phyloP scores from a whole-genome alignment of 2,888 invertebrate species.

The Erynnis tages region DNA sequence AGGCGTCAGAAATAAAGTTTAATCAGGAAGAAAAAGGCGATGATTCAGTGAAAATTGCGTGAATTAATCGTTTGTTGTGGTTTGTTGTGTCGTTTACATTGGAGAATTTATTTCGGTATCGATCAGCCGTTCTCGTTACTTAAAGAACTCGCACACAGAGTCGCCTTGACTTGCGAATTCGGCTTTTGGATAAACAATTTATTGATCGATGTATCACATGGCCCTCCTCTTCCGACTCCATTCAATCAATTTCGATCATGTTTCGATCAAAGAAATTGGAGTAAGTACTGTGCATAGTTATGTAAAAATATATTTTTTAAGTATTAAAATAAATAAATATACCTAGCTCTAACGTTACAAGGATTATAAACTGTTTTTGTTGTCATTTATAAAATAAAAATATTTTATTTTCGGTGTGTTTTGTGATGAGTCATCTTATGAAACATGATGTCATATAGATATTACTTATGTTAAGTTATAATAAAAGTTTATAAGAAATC shows the following conservation, averaged over 20 bases:
- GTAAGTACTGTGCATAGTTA: no score
- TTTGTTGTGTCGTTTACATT: conserved; percentile 27
- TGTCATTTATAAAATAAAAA: neutral
- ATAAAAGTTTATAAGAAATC: neutral
- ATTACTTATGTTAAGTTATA: neutral
- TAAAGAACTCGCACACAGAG: conserved; percentile 29
- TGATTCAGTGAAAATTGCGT: conserved; percentile 26
- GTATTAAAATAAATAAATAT: no score
- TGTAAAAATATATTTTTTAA: conserved; percentile 23
- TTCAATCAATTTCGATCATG: conserved; percentile 29
- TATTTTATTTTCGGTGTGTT: neutral
- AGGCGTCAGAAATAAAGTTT: neutral
- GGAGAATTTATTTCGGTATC: conserved; percentile 54
- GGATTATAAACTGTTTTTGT: no score
- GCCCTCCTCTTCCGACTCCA: conserved; percentile 43
- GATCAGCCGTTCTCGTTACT: conserved; percentile 52
- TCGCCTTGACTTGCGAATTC: conserved; percentile 49
- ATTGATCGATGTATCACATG: conserved; percentile 53
- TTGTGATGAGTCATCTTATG: neutral
- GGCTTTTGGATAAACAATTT: conserved; percentile 52
- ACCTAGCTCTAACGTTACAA: no score
- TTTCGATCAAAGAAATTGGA: conserved; percentile 13
- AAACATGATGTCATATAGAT: neutral
- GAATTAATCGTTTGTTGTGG: conserved; percentile 28
- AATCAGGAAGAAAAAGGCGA: conserved; percentile 22